Evolutionary conservation across 2,797 vertebrate genomes (phyloP).

Genomic region (Labroides dimidiatus): DNA sequence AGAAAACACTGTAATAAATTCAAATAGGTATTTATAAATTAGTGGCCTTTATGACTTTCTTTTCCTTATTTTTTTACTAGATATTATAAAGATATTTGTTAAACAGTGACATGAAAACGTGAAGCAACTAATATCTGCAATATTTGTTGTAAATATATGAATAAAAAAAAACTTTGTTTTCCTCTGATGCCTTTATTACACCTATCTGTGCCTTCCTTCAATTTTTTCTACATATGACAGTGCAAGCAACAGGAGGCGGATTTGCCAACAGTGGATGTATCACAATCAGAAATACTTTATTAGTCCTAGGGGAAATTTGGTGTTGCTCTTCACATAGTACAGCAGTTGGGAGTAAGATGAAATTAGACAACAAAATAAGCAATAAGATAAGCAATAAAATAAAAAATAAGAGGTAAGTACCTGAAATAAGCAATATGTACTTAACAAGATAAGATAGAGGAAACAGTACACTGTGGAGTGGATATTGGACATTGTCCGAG

Average conservation of each 20-base stretch:
- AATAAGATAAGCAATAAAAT: too few relatives aligned
- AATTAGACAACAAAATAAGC: too few relatives aligned
- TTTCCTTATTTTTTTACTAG: slow-evolving; percentile 13
- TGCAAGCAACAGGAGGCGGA: too few relatives aligned
- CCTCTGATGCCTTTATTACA: not conserved
- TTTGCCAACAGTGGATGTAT: not conserved
- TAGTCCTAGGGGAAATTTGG: too few relatives aligned
- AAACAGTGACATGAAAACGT: slow-evolving; percentile 14
- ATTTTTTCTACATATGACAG: not conserved
- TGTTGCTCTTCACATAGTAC: too few relatives aligned
- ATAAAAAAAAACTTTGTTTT: slow-evolving; percentile 30
- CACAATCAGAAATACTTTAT: too few relatives aligned
- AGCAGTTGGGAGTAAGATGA: too few relatives aligned
- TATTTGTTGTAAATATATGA: slow-evolving; percentile 32
- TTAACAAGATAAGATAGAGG: too few relatives aligned
- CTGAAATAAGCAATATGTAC: too few relatives aligned
- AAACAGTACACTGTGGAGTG: too few relatives aligned
- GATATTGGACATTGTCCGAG: too few relatives aligned
- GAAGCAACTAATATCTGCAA: slow-evolving; percentile 16
- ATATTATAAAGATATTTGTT: slow-evolving; percentile 43
- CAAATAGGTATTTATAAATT: slow-evolving; percentile 32
- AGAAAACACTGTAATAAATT: slow-evolving; percentile 14
- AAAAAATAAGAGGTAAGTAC: too few relatives aligned
- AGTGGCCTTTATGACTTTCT: slow-evolving; percentile 7
- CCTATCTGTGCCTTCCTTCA: not conserved